These are phyloP conservation scores for Anthrax anthrax DNA, from an alignment of 2,888 invertebrate species.

Conservation along the genomic window DNA sequence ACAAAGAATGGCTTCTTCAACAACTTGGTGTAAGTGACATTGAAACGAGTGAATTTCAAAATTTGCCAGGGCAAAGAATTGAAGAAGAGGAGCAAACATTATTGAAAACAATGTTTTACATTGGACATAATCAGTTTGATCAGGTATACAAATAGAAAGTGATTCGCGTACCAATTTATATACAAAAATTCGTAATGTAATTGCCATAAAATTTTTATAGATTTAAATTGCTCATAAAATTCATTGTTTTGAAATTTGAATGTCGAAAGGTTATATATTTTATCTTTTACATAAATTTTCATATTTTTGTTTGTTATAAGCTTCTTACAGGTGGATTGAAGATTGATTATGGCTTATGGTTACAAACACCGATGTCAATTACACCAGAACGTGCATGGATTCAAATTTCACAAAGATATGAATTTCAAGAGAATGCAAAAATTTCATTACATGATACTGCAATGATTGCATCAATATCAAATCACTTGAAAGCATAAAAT, in stretches of 20 bases:
- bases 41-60: constrained; percentile 25
- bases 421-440: constrained; percentile 33
- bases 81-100: constrained; percentile 37
- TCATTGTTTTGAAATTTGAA: too few relatives aligned
- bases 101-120: constrained; percentile 65
- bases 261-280: too few relatives aligned
- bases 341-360: constrained; percentile 35
- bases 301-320: constrained; percentile 14
- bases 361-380: constrained; percentile 35
- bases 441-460: constrained; percentile 33
- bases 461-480: constrained; percentile 34
- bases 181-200: neutral
- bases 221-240: too few relatives aligned
- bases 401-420: constrained; percentile 34
- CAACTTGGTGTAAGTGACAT: constrained; percentile 38
- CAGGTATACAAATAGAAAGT: constrained; percentile 41
- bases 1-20: constrained; percentile 52
- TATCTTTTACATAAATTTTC: neutral
- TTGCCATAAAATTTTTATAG: too few relatives aligned
- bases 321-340: constrained; percentile 34
- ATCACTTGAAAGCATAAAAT: constrained; percentile 21
- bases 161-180: too few relatives aligned
- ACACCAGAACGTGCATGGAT: constrained; percentile 34
- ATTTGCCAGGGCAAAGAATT: constrained; percentile 31
- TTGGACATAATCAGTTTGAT: constrained; percentile 59